A percentile compares a stretch with the other conserved stretches of the same genome.
phyloP scores from a whole-genome alignment of 2,888 invertebrate species.

The Cheilosia pagana region DNA sequence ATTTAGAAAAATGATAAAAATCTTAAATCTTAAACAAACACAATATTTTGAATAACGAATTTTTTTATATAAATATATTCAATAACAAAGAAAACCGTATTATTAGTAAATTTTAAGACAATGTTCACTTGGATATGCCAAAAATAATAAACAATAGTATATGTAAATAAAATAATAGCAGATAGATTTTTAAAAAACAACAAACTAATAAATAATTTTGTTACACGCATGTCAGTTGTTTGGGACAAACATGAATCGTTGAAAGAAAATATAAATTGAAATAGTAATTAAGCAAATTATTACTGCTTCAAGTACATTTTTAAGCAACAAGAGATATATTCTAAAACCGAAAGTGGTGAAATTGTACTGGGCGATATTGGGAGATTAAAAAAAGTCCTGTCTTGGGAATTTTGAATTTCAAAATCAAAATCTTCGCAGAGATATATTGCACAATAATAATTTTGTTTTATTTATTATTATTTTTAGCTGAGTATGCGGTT shows the following conservation, averaged over 20 bases:
- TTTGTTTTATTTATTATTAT: conserved; percentile 1
- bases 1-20: conserved; percentile 20
- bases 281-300: conserved; percentile 7
- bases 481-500: conserved; percentile 28
- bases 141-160: not conserved
- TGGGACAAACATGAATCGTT: conserved; percentile 8
- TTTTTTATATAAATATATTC: conserved; percentile 50
- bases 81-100: conserved; percentile 16
- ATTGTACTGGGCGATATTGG: not conserved
- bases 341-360: conserved; percentile 20
- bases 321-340: conserved; percentile 21
- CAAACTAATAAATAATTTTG: conserved; percentile 7
- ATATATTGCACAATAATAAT: not conserved
- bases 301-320: not conserved
- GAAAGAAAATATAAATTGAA: not conserved
- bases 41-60: conserved; percentile 65
- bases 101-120: conserved; percentile 16
- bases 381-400: not conserved
- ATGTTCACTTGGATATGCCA: conserved; percentile 22
- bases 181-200: conserved; percentile 2
- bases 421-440: not conserved
- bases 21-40: conserved; percentile 13
- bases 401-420: not conserved
- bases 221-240: conserved; percentile 2
- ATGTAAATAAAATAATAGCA: conserved; percentile 10